A percentile compares a stretch with the other conserved stretches of the same genome.
These are phyloP conservation scores for Ophraella communa DNA, from an alignment of 2,888 invertebrate genomes.

Conservation along the genomic window DNA sequence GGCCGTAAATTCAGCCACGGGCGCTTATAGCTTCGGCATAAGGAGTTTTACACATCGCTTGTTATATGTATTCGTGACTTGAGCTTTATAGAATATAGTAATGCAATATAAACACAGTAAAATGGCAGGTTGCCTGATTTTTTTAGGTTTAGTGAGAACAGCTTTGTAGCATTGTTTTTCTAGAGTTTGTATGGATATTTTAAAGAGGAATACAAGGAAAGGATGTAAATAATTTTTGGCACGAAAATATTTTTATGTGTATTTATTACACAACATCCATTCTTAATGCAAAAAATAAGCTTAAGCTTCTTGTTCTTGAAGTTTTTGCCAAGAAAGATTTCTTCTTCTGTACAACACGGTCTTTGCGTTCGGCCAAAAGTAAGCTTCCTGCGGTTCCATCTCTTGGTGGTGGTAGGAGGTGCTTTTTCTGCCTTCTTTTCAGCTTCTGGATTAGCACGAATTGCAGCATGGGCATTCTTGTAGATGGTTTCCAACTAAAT, in stretches of 20 bases:
- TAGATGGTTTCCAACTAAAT: conserved; percentile 90
- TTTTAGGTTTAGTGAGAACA: too few relatives aligned
- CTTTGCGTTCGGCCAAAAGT: conserved; percentile 89
- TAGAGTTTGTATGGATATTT: too few relatives aligned
- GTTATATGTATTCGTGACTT: too few relatives aligned
- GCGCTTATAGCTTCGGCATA: too few relatives aligned
- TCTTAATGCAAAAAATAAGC: conserved; percentile 4
- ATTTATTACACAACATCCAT: conserved; percentile 21
- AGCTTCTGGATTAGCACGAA: conserved; percentile 84
- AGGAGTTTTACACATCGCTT: too few relatives aligned
- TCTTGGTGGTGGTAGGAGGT: conserved; percentile 72
- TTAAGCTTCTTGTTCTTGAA: conserved; percentile 53
- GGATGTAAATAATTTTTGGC: too few relatives aligned
- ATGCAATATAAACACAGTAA: too few relatives aligned
- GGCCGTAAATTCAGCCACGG: too few relatives aligned
- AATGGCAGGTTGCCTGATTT: too few relatives aligned
- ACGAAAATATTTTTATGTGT: neutral
- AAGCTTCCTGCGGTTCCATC: conserved; percentile 91
- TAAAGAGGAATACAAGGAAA: too few relatives aligned
- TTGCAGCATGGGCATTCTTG: conserved; percentile 93
- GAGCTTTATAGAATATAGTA: too few relatives aligned
- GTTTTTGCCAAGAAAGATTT: conserved; percentile 80
- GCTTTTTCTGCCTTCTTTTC: conserved; percentile 61
- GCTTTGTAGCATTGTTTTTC: too few relatives aligned
- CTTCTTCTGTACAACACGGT: conserved; percentile 94